Evolutionary conservation across 2,797 vertebrate genomes (phyloP).

Genomic region (Lutra lutra): DNA sequence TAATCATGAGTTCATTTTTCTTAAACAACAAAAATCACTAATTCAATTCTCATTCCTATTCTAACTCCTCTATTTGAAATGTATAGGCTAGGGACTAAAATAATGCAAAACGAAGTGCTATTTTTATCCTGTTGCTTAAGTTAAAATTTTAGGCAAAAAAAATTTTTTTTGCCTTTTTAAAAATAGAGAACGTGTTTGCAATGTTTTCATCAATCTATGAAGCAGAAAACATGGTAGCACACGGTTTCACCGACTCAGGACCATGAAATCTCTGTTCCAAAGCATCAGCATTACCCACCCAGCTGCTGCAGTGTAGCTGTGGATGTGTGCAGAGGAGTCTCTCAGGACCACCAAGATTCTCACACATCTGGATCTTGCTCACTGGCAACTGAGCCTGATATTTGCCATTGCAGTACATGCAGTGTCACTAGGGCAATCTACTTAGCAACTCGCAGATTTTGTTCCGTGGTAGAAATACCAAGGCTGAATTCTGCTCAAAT

Average conservation of each 20-base stretch:
- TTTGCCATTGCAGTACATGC: neutral
- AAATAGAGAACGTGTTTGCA: neutral
- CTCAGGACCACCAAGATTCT: constrained; percentile 52
- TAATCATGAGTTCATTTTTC: neutral
- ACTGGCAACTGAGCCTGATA: neutral
- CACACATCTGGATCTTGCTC: constrained; percentile 44
- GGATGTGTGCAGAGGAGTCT: neutral
- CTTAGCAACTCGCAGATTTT: neutral
- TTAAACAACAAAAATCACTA: constrained; percentile 14
- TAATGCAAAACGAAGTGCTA: neutral
- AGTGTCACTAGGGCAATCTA: constrained; percentile 6
- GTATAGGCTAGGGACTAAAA: neutral
- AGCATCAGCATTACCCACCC: neutral
- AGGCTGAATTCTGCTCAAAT: neutral
- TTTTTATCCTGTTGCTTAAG: constrained; percentile 42
- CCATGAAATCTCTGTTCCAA: constrained; percentile 14
- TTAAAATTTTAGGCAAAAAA: constrained; percentile 13
- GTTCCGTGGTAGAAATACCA: neutral
- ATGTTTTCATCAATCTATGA: neutral
- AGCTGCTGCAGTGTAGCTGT: constrained; percentile 23
- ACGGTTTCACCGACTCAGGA: neutral
- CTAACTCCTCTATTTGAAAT: constrained; percentile 18
- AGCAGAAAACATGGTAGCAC: neutral
- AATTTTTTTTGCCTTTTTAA: neutral
- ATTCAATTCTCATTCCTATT: neutral